These are phyloP conservation scores for Anas platyrhynchos DNA, from an alignment of 2,113 vertebrate species.

Conservation along the genomic window DNA sequence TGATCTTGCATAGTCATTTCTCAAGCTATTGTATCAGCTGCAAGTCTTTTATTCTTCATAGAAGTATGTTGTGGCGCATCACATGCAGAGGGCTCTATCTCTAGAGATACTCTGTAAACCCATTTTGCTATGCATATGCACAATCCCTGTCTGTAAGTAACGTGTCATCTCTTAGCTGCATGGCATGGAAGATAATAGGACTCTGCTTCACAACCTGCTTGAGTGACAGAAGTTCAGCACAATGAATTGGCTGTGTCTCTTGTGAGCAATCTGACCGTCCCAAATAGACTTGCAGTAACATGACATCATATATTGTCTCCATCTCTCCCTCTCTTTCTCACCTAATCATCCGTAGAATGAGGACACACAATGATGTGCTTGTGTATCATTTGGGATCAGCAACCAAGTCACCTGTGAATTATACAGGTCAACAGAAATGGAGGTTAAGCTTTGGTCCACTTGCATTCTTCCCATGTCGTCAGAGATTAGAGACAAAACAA, in stretches of 20 bases:
- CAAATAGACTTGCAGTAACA: conserved; percentile 19
- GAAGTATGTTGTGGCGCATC: background rate
- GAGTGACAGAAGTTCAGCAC: conserved; percentile 40
- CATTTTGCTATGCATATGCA: background rate
- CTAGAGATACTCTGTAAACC: background rate
- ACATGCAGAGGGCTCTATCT: conserved; percentile 19
- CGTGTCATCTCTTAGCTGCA: background rate
- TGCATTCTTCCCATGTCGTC: background rate
- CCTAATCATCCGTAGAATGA: conserved; percentile 57
- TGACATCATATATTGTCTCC: conserved; percentile 16
- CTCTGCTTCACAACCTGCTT: background rate
- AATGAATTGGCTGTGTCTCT: background rate
- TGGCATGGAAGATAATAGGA: background rate
- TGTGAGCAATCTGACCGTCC: background rate
- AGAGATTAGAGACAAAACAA: conserved; percentile 38
- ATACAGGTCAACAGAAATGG: conserved; percentile 44
- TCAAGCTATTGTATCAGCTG: conserved; percentile 25
- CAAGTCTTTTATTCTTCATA: conserved; percentile 1
- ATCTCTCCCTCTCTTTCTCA: conserved; percentile 29
- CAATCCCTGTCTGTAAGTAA: background rate
- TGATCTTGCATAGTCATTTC: conserved; percentile 41
- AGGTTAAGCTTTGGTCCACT: conserved; percentile 3
- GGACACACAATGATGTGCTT: background rate
- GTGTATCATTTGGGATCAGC: conserved; percentile 30
- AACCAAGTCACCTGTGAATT: conserved; percentile 51